Conservation (phyloP, 2,113 vertebrate genomes). For the Tetrao urogallus region DNA sequence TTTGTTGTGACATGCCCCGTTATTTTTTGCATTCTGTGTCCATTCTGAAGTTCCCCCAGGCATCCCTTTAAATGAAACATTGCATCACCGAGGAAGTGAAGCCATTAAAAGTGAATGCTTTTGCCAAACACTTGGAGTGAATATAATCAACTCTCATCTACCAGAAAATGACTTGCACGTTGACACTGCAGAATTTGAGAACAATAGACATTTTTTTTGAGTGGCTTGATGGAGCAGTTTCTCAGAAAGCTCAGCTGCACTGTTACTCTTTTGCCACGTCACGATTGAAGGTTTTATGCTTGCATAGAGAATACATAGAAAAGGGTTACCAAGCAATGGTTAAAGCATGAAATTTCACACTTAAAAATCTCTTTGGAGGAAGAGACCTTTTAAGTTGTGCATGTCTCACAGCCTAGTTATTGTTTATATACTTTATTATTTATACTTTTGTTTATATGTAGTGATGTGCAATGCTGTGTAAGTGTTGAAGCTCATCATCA, state of each 20-base stretch:
- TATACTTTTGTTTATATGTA: not conserved
- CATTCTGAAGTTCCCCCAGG: constrained; percentile 37
- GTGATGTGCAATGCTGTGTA: not conserved
- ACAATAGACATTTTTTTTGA: constrained; percentile 28
- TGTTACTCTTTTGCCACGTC: not conserved
- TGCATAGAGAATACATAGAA: not conserved
- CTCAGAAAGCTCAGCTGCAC: constrained; percentile 5
- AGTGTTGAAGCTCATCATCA: not conserved
- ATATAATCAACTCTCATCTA: constrained; percentile 1
- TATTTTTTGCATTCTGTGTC: constrained; percentile 51
- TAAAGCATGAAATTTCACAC: not conserved
- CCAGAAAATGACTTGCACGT: constrained; percentile 30
- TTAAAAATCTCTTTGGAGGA: constrained; percentile 2
- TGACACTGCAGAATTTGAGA: constrained; percentile 52
- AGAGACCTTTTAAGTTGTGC: not conserved
- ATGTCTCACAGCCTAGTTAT: not conserved
- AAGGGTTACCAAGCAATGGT: not conserved
- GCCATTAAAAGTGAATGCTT: constrained; percentile 36
- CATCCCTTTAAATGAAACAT: constrained; percentile 47
- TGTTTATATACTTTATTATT: not conserved
- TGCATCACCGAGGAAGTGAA: constrained; percentile 57
- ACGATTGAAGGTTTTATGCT: constrained; percentile 14
- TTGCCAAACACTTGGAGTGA: not conserved
- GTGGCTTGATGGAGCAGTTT: not conserved
- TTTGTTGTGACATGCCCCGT: constrained; percentile 58